Percentiles rank a stretch among this genome's conserved stretches.
phyloP scores from a whole-genome alignment of 1,140 invertebrate species.

The Cydia splendana region DNA sequence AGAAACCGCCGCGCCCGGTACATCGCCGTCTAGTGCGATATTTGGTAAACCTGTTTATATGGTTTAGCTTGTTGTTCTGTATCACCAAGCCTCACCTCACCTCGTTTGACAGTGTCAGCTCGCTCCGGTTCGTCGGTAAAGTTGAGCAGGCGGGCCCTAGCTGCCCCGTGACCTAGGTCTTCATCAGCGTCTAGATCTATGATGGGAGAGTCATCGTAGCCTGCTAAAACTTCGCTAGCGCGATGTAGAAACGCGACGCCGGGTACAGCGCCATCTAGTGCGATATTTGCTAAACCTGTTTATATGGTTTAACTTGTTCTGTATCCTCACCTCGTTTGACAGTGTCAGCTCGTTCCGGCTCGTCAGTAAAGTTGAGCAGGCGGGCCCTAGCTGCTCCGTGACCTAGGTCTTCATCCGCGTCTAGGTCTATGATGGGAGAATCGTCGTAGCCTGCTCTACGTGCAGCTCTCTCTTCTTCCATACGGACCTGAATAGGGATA shows the following conservation, averaged over 20 bases:
- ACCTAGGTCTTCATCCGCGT: conserved; percentile 66
- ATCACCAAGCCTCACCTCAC: too few relatives aligned
- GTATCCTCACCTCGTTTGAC: conserved; percentile 58
- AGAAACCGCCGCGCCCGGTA: too few relatives aligned
- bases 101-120: conserved; percentile 61
- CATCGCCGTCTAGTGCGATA: too few relatives aligned
- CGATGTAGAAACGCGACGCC: too few relatives aligned
- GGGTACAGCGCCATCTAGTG: too few relatives aligned
- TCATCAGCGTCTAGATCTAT: conserved; percentile 73
- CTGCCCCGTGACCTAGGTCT: conserved; percentile 47
- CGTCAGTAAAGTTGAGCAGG: conserved; percentile 45
- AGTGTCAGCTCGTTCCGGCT: conserved; percentile 56
- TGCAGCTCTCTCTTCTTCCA: conserved; percentile 32
- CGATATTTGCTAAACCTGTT: too few relatives aligned
- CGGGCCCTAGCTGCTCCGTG: conserved; percentile 39
- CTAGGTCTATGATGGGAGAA: conserved; percentile 72
- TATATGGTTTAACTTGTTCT: too few relatives aligned
- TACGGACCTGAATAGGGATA: conserved; percentile 33
- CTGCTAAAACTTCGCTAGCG: too few relatives aligned
- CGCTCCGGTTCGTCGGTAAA: conserved; percentile 49
- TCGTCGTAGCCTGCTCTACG: conserved; percentile 62
- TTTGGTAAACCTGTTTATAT: too few relatives aligned
- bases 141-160: conserved; percentile 39
- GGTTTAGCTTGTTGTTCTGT: too few relatives aligned
- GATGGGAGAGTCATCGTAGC: conserved; percentile 72